phyloP scores from a whole-genome alignment of 2,797 vertebrate species.

The Leptoclinus maculatus region DNA sequence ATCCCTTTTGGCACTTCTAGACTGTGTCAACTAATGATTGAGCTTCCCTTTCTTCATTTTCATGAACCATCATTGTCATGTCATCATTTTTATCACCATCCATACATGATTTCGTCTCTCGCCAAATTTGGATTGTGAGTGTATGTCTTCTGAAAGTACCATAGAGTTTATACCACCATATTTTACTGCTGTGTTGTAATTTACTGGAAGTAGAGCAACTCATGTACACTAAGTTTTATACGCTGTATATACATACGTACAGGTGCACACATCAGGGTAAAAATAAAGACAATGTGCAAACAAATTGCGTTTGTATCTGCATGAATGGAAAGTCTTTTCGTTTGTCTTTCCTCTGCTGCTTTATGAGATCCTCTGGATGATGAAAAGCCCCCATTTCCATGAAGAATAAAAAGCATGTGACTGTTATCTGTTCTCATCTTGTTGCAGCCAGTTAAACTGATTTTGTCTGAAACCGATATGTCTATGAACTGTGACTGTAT shows the following conservation, averaged over 20 bases:
- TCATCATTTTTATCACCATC: slow-evolving; percentile 57
- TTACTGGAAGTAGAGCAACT: slow-evolving; percentile 10
- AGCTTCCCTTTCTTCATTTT: slow-evolving; percentile 55
- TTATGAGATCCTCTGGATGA: slow-evolving; percentile 16
- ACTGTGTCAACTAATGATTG: slow-evolving; percentile 28
- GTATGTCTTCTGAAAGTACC: slow-evolving; percentile 4
- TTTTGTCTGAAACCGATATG: slow-evolving; percentile 16
- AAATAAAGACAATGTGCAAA: slow-evolving; percentile 39
- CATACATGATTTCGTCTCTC: slow-evolving; percentile 42
- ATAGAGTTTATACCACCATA: background rate
- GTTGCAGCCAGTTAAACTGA: slow-evolving; percentile 9
- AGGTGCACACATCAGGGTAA: slow-evolving; percentile 18
- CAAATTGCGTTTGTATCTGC: slow-evolving; percentile 39
- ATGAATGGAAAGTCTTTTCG: slow-evolving; percentile 40
- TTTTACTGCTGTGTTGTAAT: slow-evolving; percentile 32
- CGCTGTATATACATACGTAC: slow-evolving; percentile 22
- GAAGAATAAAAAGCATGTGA: slow-evolving; percentile 37
- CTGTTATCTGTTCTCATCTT: slow-evolving; percentile 36
- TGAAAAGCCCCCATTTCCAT: slow-evolving; percentile 24
- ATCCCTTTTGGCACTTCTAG: slow-evolving; percentile 23
- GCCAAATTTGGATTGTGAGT: slow-evolving; percentile 26
- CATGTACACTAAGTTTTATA: slow-evolving; percentile 11
- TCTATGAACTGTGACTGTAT: slow-evolving; percentile 50
- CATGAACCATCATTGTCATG: slow-evolving; percentile 59
- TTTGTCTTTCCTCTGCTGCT: slow-evolving; percentile 31